A percentile compares a stretch with the other conserved stretches of the same genome.
Evolutionary conservation across 2,888 invertebrate species (phyloP).

Genomic region (Conomelus anceps): DNA sequence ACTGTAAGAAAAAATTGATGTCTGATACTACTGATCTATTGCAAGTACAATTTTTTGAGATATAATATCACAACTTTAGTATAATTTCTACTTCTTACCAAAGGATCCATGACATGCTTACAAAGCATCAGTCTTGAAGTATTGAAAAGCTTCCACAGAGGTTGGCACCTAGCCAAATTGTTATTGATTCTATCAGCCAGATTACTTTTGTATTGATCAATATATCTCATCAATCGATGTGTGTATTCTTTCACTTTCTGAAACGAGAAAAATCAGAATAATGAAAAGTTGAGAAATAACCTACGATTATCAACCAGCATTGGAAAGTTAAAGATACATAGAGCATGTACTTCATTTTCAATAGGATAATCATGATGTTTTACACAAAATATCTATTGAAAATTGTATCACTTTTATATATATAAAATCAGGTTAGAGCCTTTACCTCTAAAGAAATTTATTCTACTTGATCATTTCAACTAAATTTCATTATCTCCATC

Average conservation of each 20-base stretch:
- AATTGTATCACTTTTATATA: too few species aligned
- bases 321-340: too few species aligned
- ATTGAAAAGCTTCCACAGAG: conserved; percentile 62
- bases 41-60: too few species aligned
- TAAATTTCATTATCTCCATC: too few species aligned
- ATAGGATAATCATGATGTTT: too few species aligned
- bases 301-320: too few species aligned
- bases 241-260: conserved; percentile 54
- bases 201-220: conserved; percentile 61
- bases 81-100: conserved; percentile 46
- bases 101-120: conserved; percentile 55
- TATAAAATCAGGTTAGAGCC: too few species aligned
- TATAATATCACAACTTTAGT: neutral
- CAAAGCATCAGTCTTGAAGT: conserved; percentile 57
- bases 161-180: conserved; percentile 62
- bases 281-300: neutral
- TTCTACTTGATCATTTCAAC: too few species aligned
- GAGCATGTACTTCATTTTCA: too few species aligned
- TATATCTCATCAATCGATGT: conserved; percentile 55
- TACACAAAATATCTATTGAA: too few species aligned
- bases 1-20: neutral
- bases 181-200: conserved; percentile 55
- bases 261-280: conserved; percentile 31
- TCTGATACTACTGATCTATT: too few species aligned
- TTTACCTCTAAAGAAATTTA: too few species aligned